phyloP scores from a whole-genome alignment of 2,888 invertebrate genomes.

The Cremastinae sp. region DNA sequence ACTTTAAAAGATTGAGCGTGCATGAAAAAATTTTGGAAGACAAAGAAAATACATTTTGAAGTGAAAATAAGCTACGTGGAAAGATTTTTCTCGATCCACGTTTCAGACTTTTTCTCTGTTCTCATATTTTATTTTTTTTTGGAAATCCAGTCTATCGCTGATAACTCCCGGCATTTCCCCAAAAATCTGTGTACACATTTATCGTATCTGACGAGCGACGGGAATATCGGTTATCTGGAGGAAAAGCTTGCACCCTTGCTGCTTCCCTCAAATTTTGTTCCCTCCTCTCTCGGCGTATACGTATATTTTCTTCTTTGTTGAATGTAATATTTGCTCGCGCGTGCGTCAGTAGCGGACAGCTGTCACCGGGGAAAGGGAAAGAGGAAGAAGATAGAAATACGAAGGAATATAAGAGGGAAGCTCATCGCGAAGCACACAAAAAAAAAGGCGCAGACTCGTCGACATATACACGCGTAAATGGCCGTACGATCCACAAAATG shows the following conservation, averaged over 20 bases:
- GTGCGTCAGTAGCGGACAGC: constrained; percentile 24
- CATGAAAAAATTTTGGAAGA: no score
- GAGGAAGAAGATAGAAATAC: neutral
- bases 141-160: constrained; percentile 13
- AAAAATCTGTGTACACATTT: constrained; percentile 15
- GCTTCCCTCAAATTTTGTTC: neutral
- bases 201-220: constrained; percentile 5
- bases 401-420: neutral
- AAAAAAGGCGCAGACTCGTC: neutral
- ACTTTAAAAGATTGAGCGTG: no score
- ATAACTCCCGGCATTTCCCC: constrained; percentile 16
- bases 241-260: constrained; percentile 5
- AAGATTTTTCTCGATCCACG: no score
- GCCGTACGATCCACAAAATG: no score
- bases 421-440: no score
- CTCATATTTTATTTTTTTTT: neutral
- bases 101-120: neutral
- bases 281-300: neutral
- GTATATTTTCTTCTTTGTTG: constrained; percentile 7
- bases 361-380: constrained; percentile 9
- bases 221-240: constrained; percentile 13
- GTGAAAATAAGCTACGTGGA: no score
- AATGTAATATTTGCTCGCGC: no score
- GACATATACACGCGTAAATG: neutral
- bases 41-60: no score